phyloP scores from a whole-genome alignment of 2,797 vertebrate genomes.

The Thunnus albacares region DNA sequence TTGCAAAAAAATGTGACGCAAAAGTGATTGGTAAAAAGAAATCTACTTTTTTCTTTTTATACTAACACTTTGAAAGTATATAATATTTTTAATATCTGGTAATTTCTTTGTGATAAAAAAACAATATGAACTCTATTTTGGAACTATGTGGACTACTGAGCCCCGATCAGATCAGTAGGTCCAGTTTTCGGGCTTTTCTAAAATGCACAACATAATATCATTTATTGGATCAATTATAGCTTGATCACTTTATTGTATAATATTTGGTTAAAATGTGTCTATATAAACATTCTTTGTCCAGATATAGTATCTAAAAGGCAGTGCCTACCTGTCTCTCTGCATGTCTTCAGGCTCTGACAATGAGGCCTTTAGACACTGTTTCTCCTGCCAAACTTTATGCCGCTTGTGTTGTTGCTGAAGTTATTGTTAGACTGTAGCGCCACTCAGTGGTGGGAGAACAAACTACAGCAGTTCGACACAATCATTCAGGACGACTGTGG shows the following conservation, averaged over 20 bases:
- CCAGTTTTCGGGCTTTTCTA: background rate
- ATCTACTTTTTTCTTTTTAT: background rate
- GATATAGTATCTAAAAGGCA: background rate
- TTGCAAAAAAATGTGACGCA: background rate
- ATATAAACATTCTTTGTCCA: background rate
- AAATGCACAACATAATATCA: background rate
- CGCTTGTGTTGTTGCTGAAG: background rate
- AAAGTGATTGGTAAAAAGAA: background rate
- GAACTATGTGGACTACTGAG: background rate
- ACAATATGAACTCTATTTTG: background rate
- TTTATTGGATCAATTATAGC: background rate
- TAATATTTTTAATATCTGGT: background rate
- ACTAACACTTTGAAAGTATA: background rate
- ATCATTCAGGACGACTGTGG: rapidly evolving
- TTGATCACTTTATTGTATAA: background rate
- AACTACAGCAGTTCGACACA: constrained; percentile 7
- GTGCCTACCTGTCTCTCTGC: background rate
- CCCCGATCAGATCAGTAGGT: background rate
- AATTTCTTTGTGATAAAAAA: background rate
- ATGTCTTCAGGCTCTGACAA: background rate
- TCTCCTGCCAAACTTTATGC: background rate
- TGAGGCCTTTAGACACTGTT: constrained; percentile 20
- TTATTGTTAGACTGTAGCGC: constrained; percentile 35
- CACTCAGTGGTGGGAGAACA: constrained; percentile 36
- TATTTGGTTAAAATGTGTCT: background rate